Conservation (phyloP, 1,140 invertebrate genomes). For the Luehdorfia chinensis region DNA sequence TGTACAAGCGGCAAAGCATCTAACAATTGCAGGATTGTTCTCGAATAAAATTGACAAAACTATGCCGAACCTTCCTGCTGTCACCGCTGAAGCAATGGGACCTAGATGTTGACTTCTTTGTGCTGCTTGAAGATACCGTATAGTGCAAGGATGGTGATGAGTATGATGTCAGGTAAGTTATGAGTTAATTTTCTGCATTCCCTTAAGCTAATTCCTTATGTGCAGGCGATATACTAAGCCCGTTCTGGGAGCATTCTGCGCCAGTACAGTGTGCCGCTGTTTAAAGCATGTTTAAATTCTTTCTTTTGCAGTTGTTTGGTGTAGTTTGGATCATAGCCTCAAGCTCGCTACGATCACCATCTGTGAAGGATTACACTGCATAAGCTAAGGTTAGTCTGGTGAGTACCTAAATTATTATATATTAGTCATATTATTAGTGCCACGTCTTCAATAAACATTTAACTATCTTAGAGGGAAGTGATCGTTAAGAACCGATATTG, state of each 20-base stretch:
- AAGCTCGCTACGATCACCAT: constrained; percentile 78
- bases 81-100: constrained; percentile 54
- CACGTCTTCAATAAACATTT: too few species aligned
- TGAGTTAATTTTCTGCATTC: constrained; percentile 52
- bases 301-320: constrained; percentile 79
- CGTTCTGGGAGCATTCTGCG: constrained; percentile 44
- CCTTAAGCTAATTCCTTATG: constrained; percentile 68
- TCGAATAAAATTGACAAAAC: constrained; percentile 47
- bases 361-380: constrained; percentile 76
- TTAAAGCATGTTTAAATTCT: constrained; percentile 78
- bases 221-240: constrained; percentile 69
- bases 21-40: constrained; percentile 36
- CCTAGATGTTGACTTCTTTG: constrained; percentile 52
- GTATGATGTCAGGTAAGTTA: constrained; percentile 53
- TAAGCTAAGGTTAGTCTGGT: constrained; percentile 65
- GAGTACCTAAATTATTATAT: constrained; percentile 38
- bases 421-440: constrained; percentile 2
- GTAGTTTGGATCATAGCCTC: constrained; percentile 78
- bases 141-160: constrained; percentile 52
- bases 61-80: constrained; percentile 55
- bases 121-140: constrained; percentile 59
- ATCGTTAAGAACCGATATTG: too few species aligned
- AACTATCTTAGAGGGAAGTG: too few species aligned
- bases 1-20: constrained; percentile 47
- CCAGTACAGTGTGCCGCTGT: constrained; percentile 63